phyloP scores from a whole-genome alignment of 2,888 invertebrate species.

The Trachelus iudaicus region DNA sequence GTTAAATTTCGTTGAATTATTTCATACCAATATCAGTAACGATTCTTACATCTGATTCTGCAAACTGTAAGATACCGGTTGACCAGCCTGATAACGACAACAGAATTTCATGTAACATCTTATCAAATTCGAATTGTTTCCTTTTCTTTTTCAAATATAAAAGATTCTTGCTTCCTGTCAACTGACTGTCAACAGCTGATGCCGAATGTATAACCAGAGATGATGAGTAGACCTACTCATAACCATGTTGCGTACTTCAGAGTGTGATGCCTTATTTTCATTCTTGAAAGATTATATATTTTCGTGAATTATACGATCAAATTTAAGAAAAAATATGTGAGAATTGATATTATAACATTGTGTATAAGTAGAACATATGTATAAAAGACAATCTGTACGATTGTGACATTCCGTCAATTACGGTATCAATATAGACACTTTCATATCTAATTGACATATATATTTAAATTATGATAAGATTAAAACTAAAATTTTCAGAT shows the following conservation, averaged over 20 bases:
- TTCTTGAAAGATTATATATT: neutral
- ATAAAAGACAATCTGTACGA: neutral
- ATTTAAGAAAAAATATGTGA: neutral
- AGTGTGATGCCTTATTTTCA: neutral
- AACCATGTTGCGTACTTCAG: neutral
- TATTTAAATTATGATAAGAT: neutral
- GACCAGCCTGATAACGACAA: constrained; percentile 74
- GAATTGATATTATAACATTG: neutral
- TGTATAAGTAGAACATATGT: neutral
- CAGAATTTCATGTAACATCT: constrained; percentile 77
- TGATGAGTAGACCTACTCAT: neutral
- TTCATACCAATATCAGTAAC: constrained; percentile 3
- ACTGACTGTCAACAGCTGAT: neutral
- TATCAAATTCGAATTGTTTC: constrained; percentile 17
- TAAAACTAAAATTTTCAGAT: neutral
- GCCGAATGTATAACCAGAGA: neutral
- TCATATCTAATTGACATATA: neutral
- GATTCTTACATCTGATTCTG: constrained; percentile 53
- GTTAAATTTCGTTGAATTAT: neutral
- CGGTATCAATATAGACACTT: neutral
- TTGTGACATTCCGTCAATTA: neutral
- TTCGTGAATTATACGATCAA: neutral
- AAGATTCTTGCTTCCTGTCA: too few species aligned
- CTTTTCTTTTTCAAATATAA: neutral
- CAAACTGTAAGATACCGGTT: constrained; percentile 52